These are phyloP conservation scores for Bugula neritina DNA, from an alignment of 2,888 invertebrate genomes.

Conservation along the genomic window DNA sequence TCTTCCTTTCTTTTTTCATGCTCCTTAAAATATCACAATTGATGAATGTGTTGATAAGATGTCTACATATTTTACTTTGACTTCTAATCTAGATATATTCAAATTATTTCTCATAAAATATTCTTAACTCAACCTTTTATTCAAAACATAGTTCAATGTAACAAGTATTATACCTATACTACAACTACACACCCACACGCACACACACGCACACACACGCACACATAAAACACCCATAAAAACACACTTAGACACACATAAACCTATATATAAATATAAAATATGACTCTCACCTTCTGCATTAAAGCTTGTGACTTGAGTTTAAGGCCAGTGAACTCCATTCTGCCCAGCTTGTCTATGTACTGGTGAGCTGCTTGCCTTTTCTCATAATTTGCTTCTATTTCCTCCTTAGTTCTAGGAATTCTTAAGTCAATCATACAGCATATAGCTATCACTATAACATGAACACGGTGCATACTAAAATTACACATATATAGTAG, in stretches of 20 bases:
- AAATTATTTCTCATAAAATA: no score
- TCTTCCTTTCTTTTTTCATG: slow-evolving; percentile 4
- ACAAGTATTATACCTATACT: no score
- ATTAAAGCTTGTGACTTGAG: slow-evolving; percentile 8
- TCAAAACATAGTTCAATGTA: no score
- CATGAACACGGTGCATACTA: neutral
- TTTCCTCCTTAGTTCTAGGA: slow-evolving; percentile 26
- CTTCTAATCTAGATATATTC: no score
- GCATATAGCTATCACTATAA: slow-evolving; percentile 23
- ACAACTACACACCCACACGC: no score
- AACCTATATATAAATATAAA: no score
- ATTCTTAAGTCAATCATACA: slow-evolving; percentile 26
- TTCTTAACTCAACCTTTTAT: no score
- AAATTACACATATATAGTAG: neutral
- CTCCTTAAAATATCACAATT: neutral
- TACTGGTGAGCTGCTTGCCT: slow-evolving; percentile 25
- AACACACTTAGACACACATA: no score
- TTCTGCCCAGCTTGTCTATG: slow-evolving; percentile 21
- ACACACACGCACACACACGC: no score
- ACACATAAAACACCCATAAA: no score
- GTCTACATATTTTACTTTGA: no score
- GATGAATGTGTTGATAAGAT: no score
- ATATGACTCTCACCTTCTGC: slow-evolving; percentile 19
- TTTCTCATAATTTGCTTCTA: slow-evolving; percentile 26
- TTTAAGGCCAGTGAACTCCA: slow-evolving; percentile 17